Evolutionary conservation across 2,888 invertebrate genomes (phyloP), one percentile per base, ranked within the genome.

Genomic region (Schizotus pectinicornis): DNA sequence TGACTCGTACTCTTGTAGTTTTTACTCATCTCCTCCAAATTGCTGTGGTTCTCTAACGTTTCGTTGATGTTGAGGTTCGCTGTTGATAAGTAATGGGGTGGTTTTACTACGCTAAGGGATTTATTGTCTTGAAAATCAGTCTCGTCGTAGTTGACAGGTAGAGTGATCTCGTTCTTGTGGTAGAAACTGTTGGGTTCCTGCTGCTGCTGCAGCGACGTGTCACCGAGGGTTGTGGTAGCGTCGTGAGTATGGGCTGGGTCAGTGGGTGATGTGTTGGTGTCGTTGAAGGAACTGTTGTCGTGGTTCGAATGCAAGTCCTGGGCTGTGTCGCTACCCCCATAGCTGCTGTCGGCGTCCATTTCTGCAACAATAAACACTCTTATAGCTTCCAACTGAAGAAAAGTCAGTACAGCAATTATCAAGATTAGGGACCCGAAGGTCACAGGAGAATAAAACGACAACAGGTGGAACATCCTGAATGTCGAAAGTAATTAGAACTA

Each of bases 341-440:
- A 79, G 67, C 79, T 79, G 65, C 79, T 80, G 65, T 80, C 79
- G 34, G 79, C 79, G 65, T 80, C 79, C 79, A 80, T 80, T 54
- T 57, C 67, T 67, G 60, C 31, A 62, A 59, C 34, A 54, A 14
- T 57, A 59, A 49, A 43, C 47, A 12, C n/a, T 36, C n/a, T n/a
- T n/a, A n/a, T n/a, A n/a, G n/a, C n/a, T n/a, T n/a, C n/a, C n/a
- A n/a, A n/a, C n/a, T n/a, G n/a, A n/a, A n/a, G n/a, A n/a, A n/a
- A n/a, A n/a, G n/a, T n/a, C n/a, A n/a, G n/a, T n/a, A n/a, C n/a
- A n/a, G n/a, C n/a, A n/a, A n/a, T n/a, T n/a, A n/a, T n/a, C n/a
- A n/a, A n/a, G n/a, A n/a, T n/a, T n/a, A n/a, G n/a, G n/a, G n/a
- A n/a, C n/a, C n/a, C n/a, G n/a, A n/a, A n/a, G n/a, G n/a, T n/a